Evolutionary conservation across 2,113 vertebrate species (phyloP).

Genomic region (Protomyctophum bolini): DNA sequence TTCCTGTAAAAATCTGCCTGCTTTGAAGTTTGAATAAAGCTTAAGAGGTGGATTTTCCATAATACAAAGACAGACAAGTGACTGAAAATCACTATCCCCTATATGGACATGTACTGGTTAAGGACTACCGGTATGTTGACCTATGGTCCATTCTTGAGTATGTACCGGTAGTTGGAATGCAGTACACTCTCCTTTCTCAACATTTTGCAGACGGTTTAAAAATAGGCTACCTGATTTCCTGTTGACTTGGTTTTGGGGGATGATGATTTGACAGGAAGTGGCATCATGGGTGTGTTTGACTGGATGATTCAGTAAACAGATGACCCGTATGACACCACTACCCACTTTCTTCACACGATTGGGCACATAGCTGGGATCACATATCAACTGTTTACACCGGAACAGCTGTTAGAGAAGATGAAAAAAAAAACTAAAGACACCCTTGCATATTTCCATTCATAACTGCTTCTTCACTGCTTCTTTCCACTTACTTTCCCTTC

Average conservation of each 20-base stretch:
- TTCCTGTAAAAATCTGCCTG: too few species aligned
- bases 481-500: slow-evolving; percentile 85
- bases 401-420: slow-evolving; percentile 78
- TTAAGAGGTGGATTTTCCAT: too few species aligned
- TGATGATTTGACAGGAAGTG: slow-evolving; percentile 95
- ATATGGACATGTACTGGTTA: too few species aligned
- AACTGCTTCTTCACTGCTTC: not conserved
- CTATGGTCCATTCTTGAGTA: too few species aligned
- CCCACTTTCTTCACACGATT: slow-evolving; percentile 87
- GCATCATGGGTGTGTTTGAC: slow-evolving; percentile 93
- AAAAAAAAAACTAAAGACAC: not conserved
- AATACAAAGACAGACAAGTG: too few species aligned
- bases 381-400: slow-evolving; percentile 95
- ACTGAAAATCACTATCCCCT: too few species aligned
- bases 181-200: too few species aligned
- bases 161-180: too few species aligned
- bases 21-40: too few species aligned
- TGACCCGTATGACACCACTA: slow-evolving; percentile 88
- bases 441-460: too few species aligned
- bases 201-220: too few species aligned
- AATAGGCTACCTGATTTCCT: slow-evolving; percentile 86
- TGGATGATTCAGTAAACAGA: slow-evolving; percentile 93
- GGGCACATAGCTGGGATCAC: slow-evolving; percentile 90
- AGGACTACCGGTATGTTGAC: too few species aligned
- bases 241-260: slow-evolving; percentile 92